A percentile compares a stretch with the other conserved stretches of the same genome.
These are phyloP conservation scores for Athrips mouffetella DNA, from an alignment of 2,888 invertebrate species.

Conservation along the genomic window DNA sequence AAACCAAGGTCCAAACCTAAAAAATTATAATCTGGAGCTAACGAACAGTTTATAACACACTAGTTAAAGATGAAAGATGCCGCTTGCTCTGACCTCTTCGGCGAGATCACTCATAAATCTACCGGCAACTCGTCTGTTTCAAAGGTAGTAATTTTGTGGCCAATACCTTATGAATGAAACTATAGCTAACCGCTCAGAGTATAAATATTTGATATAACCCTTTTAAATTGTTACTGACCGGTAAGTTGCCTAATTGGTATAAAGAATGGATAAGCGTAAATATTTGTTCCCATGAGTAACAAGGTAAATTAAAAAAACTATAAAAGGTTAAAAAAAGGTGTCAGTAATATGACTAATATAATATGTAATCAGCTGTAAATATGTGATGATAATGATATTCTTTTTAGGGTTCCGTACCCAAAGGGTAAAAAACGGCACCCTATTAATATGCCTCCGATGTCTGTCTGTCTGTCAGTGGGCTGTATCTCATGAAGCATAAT, in stretches of 20 bases:
- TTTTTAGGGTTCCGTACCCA: too few relatives aligned
- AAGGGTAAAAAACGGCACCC: too few relatives aligned
- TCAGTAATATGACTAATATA: too few relatives aligned
- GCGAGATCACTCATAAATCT: constrained; percentile 40
- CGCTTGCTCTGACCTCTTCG: constrained; percentile 36
- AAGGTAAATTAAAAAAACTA: too few relatives aligned
- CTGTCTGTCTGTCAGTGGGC: too few relatives aligned
- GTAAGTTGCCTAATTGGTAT: neutral
- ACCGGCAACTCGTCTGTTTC: constrained; percentile 25
- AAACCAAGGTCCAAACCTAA: constrained; percentile 6
- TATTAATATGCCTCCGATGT: too few relatives aligned
- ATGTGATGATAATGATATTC: too few relatives aligned
- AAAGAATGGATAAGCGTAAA: neutral
- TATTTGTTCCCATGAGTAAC: neutral
- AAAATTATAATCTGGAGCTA: constrained; percentile 40
- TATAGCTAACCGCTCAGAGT: neutral
- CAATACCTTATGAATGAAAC: constrained; percentile 34
- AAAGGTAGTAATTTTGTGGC: constrained; percentile 28
- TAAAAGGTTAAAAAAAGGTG: too few relatives aligned
- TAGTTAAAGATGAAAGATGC: constrained; percentile 44
- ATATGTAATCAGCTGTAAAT: too few relatives aligned
- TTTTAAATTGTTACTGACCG: constrained; percentile 14
- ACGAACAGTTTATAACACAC: constrained; percentile 52
- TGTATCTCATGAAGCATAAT: too few relatives aligned
- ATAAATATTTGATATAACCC: constrained; percentile 12